Base-by-base conservation (phyloP, 2,888 invertebrate genomes). In the Agonopterix heracliana region DNA sequence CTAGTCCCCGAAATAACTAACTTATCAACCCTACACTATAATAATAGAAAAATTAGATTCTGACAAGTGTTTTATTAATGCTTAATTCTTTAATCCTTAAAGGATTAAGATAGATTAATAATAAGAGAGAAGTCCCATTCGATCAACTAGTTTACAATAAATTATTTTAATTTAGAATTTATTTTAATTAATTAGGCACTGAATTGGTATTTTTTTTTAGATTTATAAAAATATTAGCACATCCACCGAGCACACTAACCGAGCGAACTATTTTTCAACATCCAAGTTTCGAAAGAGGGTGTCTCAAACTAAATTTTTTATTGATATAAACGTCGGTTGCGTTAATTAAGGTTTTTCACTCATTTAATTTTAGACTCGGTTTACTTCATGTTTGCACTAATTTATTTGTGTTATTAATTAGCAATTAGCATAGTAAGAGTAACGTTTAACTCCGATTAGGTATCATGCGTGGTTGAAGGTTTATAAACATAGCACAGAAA, bases 291-390 rank as follows among this genome's bases (percentile, higher is more conserved):
- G 53, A 71, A 68, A 72, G 70, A 76, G 85, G 81, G 85, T 83
- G 80, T 83, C 84, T 84, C 76, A 78, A 83, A 84, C 81, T 82
- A 83, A 79, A 81, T 76, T 78, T n/a, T 73, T 50, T 87, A 86
- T 87, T 85, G 86, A 86, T 85, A 86, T 82, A 74, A 80, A 78
- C 73, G 68, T 67, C 59, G 71, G 71, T 62, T 67, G 64, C 80
- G 78, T 78, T 87, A 87, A 87, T 87, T 87, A 85, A 81, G 44
- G 80, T 78, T 71, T 84, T 86, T 83, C 69, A 84, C 58, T 79
- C 79, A 73, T 83, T 80, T 78, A 83, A 83, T 74, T 82, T 84
- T 81, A 80, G 72, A 78, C 75, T 73, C 65, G 71, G 75, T 72
- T 80, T 71, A 76, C 70, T 54, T 70, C 78, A 73, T 54, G 66